phyloP scores from a whole-genome alignment of 2,888 invertebrate genomes.

The Calameuta pallipes region DNA sequence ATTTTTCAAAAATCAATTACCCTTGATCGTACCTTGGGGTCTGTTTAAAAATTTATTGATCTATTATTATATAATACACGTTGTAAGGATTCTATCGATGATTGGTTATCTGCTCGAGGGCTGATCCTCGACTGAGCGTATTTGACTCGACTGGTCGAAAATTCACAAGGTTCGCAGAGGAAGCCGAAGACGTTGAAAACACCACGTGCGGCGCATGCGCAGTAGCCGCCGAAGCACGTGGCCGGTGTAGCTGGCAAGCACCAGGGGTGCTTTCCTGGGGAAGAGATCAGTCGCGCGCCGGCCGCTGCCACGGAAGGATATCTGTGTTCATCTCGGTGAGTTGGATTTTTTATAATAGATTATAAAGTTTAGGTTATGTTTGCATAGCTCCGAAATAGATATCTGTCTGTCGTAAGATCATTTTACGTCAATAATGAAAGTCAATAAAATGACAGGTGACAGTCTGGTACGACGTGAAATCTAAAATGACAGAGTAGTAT shows the following conservation, averaged over 20 bases:
- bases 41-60: not conserved
- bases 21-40: not conserved
- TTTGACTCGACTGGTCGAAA: not conserved
- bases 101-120: not conserved
- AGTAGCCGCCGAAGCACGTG: conserved; percentile 42
- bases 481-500: not conserved
- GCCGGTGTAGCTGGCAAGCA: conserved; percentile 25
- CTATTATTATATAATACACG: not conserved
- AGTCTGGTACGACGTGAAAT: not conserved
- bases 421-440: not conserved
- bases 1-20: not conserved
- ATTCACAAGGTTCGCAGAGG: not conserved
- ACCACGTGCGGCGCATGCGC: conserved; percentile 45
- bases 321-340: conserved; percentile 29
- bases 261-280: conserved; percentile 13
- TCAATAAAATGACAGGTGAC: not conserved
- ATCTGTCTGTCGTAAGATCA: not conserved
- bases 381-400: not conserved
- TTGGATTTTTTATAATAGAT: not conserved
- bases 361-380: not conserved
- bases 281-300: conserved; percentile 62
- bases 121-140: not conserved
- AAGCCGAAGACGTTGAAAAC: not conserved
- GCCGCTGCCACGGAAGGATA: conserved; percentile 62
- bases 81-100: not conserved